Evolutionary conservation across 2,113 vertebrate genomes (phyloP).

Genomic region (Cinclus cinclus): DNA sequence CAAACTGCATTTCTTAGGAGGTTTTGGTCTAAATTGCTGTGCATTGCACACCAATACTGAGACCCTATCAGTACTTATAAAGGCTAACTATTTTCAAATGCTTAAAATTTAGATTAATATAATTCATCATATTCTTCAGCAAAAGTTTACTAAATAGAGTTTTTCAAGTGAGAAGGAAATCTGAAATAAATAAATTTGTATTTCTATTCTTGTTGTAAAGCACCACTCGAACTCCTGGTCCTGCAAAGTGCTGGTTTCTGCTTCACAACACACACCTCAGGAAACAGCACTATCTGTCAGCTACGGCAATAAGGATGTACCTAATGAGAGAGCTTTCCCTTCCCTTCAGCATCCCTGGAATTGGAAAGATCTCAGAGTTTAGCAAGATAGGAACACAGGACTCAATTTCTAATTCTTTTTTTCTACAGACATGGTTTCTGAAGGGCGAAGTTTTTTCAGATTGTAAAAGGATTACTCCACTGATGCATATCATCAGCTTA

Average conservation of each 20-base stretch:
- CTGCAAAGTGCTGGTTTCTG: background rate
- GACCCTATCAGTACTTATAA: background rate
- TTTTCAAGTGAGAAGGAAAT: background rate
- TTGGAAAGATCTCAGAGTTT: background rate
- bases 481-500: conserved; percentile 66
- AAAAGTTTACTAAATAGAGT: background rate
- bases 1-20: background rate
- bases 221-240: background rate
- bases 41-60: background rate
- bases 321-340: background rate
- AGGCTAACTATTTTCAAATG: background rate
- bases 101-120: background rate
- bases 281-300: background rate
- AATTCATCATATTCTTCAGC: background rate
- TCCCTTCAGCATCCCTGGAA: background rate
- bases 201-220: background rate
- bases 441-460: background rate
- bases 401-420: background rate
- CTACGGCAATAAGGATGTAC: background rate
- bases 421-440: background rate
- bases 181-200: background rate
- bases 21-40: background rate
- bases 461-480: conserved; percentile 62
- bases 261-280: background rate
- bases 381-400: background rate